Conservation (phyloP, 2,888 invertebrate species). For the Tenthredo amoena region DNA sequence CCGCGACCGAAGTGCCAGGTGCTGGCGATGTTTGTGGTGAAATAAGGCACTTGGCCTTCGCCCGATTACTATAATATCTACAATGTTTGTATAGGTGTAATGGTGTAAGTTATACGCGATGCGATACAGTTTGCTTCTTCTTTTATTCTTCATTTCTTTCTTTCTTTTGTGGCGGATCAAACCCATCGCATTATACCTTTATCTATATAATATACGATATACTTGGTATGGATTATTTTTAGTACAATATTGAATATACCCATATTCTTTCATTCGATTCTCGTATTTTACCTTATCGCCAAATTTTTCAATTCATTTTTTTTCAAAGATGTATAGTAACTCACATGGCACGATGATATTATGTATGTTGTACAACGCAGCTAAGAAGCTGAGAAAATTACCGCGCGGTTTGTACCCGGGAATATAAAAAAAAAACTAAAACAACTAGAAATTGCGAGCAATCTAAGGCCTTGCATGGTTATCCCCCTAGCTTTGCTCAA, state of each 20-base stretch:
- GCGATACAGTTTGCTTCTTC: too few relatives aligned
- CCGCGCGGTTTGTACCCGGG: not conserved
- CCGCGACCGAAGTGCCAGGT: constrained; percentile 1
- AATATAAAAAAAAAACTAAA: not conserved
- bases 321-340: too few relatives aligned
- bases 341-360: too few relatives aligned
- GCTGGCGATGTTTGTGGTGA: constrained; percentile 7
- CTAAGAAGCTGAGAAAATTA: not conserved
- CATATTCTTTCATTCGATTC: too few relatives aligned
- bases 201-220: too few relatives aligned
- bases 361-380: not conserved
- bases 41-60: constrained; percentile 34
- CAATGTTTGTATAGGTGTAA: constrained; percentile 23
- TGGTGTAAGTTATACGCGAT: not conserved
- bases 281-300: too few relatives aligned
- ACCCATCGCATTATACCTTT: too few relatives aligned
- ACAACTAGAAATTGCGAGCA: constrained; percentile 31
- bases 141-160: too few relatives aligned
- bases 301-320: too few relatives aligned
- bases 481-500: not conserved
- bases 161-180: too few relatives aligned
- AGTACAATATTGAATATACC: too few relatives aligned
- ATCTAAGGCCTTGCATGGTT: not conserved
- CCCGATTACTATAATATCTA: constrained; percentile 5
- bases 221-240: too few relatives aligned